phyloP scores from a whole-genome alignment of 2,888 invertebrate genomes.

The Mantis religiosa region DNA sequence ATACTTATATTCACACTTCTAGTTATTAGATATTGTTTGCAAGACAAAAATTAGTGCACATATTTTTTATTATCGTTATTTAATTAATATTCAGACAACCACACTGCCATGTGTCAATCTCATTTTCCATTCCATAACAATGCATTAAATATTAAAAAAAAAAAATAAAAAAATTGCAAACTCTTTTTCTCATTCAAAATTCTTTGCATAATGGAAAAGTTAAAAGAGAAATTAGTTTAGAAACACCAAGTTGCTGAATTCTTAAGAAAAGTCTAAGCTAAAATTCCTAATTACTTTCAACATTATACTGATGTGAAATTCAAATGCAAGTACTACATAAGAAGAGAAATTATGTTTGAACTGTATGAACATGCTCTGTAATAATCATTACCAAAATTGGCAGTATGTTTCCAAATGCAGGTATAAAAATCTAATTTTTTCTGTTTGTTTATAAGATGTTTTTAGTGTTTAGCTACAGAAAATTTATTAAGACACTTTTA shows the following conservation, averaged over 20 bases:
- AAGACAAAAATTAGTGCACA: too few relatives aligned
- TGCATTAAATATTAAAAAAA: neutral
- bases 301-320: neutral
- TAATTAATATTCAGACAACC: neutral
- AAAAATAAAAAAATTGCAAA: neutral
- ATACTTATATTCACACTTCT: too few relatives aligned
- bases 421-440: neutral
- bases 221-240: neutral
- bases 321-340: neutral
- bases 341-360: neutral
- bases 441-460: neutral
- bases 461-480: neutral
- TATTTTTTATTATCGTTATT: too few relatives aligned
- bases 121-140: neutral
- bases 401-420: neutral
- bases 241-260: neutral
- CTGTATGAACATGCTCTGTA: neutral
- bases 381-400: neutral
- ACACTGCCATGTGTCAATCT: neutral
- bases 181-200: neutral
- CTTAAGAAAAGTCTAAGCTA: neutral
- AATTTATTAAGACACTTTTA: neutral
- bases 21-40: too few relatives aligned
- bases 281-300: neutral
- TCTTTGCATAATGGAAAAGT: neutral